These are phyloP conservation scores for Acridotheres tristis DNA, from an alignment of 2,797 vertebrate species.

Conservation along the genomic window DNA sequence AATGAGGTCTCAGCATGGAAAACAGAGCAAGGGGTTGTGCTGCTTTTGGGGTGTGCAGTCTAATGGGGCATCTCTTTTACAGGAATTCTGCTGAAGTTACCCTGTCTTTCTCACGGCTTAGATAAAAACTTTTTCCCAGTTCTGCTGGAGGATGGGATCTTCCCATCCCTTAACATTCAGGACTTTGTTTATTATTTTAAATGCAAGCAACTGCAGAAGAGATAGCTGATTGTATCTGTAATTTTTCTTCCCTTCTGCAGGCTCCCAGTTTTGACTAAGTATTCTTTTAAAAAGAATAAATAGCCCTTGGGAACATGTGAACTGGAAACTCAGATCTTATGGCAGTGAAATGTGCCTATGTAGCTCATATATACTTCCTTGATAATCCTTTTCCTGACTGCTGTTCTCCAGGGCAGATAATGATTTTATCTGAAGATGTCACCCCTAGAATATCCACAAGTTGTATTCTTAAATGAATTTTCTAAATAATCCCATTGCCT, in stretches of 20 bases:
- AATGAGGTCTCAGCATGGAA: neutral
- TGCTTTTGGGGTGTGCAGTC: neutral
- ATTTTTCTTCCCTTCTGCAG: slow-evolving; percentile 29
- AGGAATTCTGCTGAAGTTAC: neutral
- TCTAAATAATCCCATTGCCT: slow-evolving; percentile 38
- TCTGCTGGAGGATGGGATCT: neutral
- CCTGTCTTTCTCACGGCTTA: neutral
- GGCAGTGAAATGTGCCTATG: slow-evolving; percentile 32
- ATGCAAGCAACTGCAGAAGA: slow-evolving; percentile 31
- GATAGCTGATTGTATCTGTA: slow-evolving; percentile 48
- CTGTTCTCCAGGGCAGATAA: slow-evolving; percentile 47
- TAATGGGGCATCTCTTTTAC: neutral
- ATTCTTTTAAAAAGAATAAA: slow-evolving; percentile 56
- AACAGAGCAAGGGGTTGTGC: neutral
- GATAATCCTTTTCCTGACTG: slow-evolving; percentile 54
- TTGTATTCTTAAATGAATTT: slow-evolving; percentile 47
- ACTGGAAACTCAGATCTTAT: slow-evolving; percentile 46
- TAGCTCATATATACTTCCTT: slow-evolving; percentile 20
- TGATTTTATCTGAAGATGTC: slow-evolving; percentile 55
- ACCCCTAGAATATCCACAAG: slow-evolving; percentile 41
- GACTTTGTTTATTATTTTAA: slow-evolving; percentile 26
- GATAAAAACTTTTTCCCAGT: neutral
- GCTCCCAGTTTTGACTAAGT: slow-evolving; percentile 45
- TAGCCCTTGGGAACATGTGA: slow-evolving; percentile 55
- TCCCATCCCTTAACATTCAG: slow-evolving; percentile 7